Evolutionary conservation across 1,140 invertebrate genomes (phyloP), one percentile per base, ranked within the genome.

Genomic region (Drosophila guanche): DNA sequence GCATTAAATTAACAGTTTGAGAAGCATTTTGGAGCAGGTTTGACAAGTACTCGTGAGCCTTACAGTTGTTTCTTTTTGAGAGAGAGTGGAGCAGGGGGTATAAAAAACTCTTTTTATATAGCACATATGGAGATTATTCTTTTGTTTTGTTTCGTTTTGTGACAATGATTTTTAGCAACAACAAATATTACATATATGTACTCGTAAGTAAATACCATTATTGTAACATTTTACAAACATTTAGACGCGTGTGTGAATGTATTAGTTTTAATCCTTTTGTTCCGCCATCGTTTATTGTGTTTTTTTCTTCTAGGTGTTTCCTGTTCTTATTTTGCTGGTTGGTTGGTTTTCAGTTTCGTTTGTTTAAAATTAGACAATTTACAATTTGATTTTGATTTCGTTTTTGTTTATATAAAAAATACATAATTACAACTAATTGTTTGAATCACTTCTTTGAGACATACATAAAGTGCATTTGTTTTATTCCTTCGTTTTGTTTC

Each of bases 361-460:
- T 54, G 47, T 68, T 76, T 76, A 76, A 75, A 76, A 76, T 76
- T 76, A 76, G 52, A 76, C 53, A 76, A 76, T 76, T 68, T 74
- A 76, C 60, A 63, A 47, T 66, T 75, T 81, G 55, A 45, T 58
- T 76, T 71, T 78, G 37, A 70, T 72, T 66, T 41, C 27, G 53
- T 74, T 76, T 58, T 70, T 70, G 58, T 50, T 60, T 46, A 70
- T 74, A 77, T 73, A 73, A 76, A 79, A 86, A 86, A 86, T 80
- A 86, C 81, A 80, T 60, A 85, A 75, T 88, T 79, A 80, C 78
- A 80, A 56, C 58, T 74, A 79, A 79, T 70, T 56, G 58, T 60
- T 79, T 76, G 68, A 76, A 86, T 85, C 81, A 80, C 67, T 85
- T 86, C 51, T 79, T 84, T 84, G 80, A 85, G 80, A 86, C 80